A percentile compares a stretch with the other conserved stretches of the same genome.
Conservation (phyloP, 2,888 invertebrate species). For the Augochlorella aurata region DNA sequence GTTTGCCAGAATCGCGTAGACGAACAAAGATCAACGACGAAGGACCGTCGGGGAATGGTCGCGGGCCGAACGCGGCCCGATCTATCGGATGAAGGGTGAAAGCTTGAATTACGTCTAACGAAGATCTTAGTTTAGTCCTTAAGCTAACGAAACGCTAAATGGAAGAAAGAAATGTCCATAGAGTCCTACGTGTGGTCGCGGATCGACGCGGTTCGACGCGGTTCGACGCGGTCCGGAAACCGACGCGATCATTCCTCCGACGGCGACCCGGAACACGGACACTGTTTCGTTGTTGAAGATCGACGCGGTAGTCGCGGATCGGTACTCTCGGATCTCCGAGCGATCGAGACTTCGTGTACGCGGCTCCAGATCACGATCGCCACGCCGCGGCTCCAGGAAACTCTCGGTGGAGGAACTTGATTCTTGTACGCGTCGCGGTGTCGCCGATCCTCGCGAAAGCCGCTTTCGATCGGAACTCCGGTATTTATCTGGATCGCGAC, state of each 20-base stretch:
- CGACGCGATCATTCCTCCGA: background rate
- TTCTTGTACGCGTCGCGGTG: constrained; percentile 10
- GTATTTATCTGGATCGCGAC: constrained; percentile 2
- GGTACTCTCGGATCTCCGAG: constrained; percentile 23
- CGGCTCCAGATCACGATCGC: constrained; percentile 33
- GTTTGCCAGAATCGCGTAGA: too few species aligned
- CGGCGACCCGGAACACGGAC: too few species aligned
- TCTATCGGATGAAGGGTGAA: background rate
- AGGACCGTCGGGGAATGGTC: too few species aligned
- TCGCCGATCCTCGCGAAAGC: constrained; percentile 18
- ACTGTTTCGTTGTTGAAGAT: too few species aligned
- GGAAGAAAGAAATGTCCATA: constrained; percentile 5
- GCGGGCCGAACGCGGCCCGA: background rate
- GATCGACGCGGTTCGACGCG: background rate
- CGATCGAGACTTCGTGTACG: constrained; percentile 16
- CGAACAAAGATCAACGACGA: too few species aligned
- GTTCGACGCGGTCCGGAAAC: background rate
- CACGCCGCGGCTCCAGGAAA: constrained; percentile 36
- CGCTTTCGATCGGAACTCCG: constrained; percentile 24
- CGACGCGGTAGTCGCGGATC: background rate
- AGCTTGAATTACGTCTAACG: constrained; percentile 2
- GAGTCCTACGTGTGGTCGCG: background rate
- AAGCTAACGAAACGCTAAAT: constrained; percentile 1
- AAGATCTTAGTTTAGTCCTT: constrained; percentile 7
- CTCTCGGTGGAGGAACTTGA: constrained; percentile 52